Conservation (phyloP, 2,113 vertebrate genomes). For the Dolichotis patagonum region DNA sequence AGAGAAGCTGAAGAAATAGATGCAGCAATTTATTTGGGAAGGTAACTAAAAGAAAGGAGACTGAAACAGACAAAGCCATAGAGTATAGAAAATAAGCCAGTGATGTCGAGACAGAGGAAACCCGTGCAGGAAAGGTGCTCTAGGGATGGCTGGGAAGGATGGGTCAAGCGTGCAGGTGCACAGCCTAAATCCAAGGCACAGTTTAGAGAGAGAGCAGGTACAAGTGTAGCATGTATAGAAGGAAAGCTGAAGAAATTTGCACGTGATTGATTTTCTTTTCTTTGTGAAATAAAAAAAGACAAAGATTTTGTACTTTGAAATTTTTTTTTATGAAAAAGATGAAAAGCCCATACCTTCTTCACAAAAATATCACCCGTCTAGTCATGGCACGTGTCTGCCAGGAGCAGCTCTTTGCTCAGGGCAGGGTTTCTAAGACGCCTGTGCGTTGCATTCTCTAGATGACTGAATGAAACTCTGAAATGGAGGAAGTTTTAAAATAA, state of each 20-base stretch:
- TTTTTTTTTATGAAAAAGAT: background rate
- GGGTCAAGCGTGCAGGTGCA: background rate
- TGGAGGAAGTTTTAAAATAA: background rate
- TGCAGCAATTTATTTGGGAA: background rate
- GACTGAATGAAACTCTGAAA: background rate
- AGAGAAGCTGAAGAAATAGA: background rate
- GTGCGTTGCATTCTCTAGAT: background rate
- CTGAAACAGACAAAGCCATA: background rate
- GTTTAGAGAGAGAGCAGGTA: background rate
- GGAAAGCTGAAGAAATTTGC: background rate
- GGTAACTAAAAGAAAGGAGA: background rate
- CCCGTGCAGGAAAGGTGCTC: background rate
- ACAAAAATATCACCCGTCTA: background rate
- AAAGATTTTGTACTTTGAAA: background rate
- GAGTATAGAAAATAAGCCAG: background rate
- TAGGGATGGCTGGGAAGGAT: background rate
- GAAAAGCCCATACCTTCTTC: background rate
- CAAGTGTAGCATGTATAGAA: background rate
- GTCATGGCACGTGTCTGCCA: background rate
- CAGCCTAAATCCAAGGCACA: background rate
- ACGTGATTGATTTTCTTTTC: background rate
- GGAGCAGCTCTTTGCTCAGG: background rate
- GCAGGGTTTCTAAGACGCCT: background rate
- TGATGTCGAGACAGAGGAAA: background rate
- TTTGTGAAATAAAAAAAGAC: background rate